Base-by-base conservation (phyloP, 2,888 invertebrate genomes). In the Caenorhabditis sp. region DNA sequence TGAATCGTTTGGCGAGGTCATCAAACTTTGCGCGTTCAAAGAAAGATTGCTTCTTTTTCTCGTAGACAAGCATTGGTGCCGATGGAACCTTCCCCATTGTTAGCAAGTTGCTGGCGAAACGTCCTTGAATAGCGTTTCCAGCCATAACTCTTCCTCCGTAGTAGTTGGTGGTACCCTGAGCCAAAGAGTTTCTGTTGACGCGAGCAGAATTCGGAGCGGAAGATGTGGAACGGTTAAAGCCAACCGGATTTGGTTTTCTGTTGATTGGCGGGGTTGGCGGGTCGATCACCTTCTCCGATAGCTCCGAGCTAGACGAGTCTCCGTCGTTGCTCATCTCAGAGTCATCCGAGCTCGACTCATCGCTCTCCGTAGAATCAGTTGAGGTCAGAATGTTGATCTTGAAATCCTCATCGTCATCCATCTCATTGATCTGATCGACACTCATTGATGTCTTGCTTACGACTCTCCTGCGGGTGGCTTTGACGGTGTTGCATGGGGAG, bases 301-400 rank as follows among this genome's bases (percentile, higher is more conserved):
- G 40, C 15, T 87, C 87, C 1, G 87, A 87, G n/a, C 83, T 84
- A 0, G 85, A 83, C 0, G 85, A 84, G n/a, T 85, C 85, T 5
- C 87, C 87, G 50, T 85, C 85, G 32, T 83, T 82, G 18, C 83
- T 83, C 51, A 76, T 40, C 11, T 83, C 85, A 6, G 84, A 83
- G 55, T 83, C 83, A 1, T 60, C 61, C 2, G 77, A 68, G 13
- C 67, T 67, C 13, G 62, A 67, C 50, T 72, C 68, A 9, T 68
- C 67, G 26, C 22, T 35, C 5, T 56, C 60, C 4, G 65, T 11
- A 11, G 53, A 53, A 3, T 56, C 56, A 1, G 51, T 26, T n/a
- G 58, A 58, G 13, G 55, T 50, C 2, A 44, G 40, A 15, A 62
- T 40, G 28, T 69, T 69, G 6, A 78, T 26, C 22, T 60, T 67